Evolutionary conservation across 2,888 invertebrate species (phyloP), one percentile per base, ranked within the genome.

Genomic region (Encarsia formosa): DNA sequence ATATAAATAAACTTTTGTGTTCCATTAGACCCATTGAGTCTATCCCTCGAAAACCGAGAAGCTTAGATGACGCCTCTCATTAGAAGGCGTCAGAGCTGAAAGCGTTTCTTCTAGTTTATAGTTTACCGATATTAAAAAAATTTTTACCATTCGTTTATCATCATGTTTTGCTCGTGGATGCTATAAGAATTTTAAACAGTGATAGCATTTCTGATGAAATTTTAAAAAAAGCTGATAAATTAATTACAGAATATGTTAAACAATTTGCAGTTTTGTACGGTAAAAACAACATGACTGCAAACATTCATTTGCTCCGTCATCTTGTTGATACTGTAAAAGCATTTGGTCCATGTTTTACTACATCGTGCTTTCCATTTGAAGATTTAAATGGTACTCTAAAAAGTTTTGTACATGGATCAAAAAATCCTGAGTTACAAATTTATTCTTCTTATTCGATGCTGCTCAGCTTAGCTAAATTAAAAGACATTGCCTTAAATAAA

Each of bases 81-180:
- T 61, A 54, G 54, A 63, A 63, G 50, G 60, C 57, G 0, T 51
- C 49, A 8, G 63, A 62, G 22, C 49, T 58, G 2, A 64, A 60
- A 56, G 22, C 37, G 3, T 61, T 52, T 51, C 42, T 61, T 5
- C 53, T 61, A 8, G 42, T 57, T 31, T 62, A 59, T 49, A 62
- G 57, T 2, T 11, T 61, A n/a, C 58, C 59, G n/a, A 37, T 61
- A 34, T 38, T 62, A n/a, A 2, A 39, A 11, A 55, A 54, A 18
- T 24, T 61, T n/a, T 59, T 63, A 60, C 9, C 8, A 11, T 13
- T 43, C 8, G 41, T 46, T 20, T 60, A 56, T 47, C 59, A 63
- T 47, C 57, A 62, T 38, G 44, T 40, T 16, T 40, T 47, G n/a
- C 31, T 63, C 4, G 58, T 59, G 4, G 16, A 38, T 6, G 60